Percentiles rank a stretch among this genome's conserved stretches.
phyloP scores from a whole-genome alignment of 2,113 vertebrate species.

The Orientallactaga bullata region DNA sequence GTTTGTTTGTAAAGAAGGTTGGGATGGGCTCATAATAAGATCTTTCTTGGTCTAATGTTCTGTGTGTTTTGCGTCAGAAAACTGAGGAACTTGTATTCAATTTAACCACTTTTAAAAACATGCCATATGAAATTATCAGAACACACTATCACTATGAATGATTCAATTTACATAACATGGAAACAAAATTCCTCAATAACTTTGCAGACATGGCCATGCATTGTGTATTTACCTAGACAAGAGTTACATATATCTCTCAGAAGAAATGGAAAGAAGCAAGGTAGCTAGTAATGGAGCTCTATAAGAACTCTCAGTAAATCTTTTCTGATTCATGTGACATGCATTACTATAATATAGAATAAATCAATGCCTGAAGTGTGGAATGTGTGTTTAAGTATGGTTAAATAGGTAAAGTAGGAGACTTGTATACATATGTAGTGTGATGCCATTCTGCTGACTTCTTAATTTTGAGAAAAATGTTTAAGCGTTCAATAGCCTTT shows the following conservation, averaged over 20 bases:
- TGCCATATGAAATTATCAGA: background rate
- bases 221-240: background rate
- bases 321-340: background rate
- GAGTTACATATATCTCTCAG: background rate
- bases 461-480: background rate
- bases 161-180: background rate
- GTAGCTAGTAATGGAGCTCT: background rate
- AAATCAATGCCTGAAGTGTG: background rate
- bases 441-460: background rate
- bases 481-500: background rate
- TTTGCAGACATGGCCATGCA: background rate
- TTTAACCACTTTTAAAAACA: constrained; percentile 5
- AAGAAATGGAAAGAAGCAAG: constrained; percentile 10
- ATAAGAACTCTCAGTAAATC: background rate
- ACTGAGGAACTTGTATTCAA: background rate
- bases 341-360: background rate
- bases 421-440: background rate
- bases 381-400: background rate
- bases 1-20: background rate
- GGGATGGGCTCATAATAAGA: background rate
- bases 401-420: background rate
- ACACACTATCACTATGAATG: background rate
- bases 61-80: background rate
- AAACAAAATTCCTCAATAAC: background rate
- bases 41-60: background rate